These are phyloP conservation scores for Parus major DNA, from an alignment of 2,113 vertebrate genomes.

Conservation along the genomic window DNA sequence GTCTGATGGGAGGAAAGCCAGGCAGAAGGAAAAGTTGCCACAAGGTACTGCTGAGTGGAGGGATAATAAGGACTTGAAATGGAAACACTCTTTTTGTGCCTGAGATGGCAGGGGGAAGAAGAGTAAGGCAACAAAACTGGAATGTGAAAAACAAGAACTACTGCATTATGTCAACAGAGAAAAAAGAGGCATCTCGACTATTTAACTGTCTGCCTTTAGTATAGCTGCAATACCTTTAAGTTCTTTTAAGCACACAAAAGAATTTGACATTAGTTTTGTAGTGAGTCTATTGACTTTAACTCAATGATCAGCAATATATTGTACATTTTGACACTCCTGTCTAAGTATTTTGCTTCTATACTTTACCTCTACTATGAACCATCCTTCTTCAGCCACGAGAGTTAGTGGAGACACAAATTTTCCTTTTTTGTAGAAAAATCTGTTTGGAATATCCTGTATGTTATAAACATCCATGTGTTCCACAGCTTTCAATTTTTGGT, in stretches of 20 bases:
- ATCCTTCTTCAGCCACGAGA: conserved; percentile 88
- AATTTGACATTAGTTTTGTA: not conserved
- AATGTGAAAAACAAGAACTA: not conserved
- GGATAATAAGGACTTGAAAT: not conserved
- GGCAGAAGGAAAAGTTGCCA: not conserved
- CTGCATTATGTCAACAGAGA: not conserved
- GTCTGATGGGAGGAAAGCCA: not conserved
- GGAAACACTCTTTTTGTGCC: not conserved
- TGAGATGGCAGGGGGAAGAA: not conserved
- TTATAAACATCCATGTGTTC: conserved; percentile 84
- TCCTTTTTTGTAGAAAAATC: conserved; percentile 88
- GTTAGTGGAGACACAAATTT: conserved; percentile 90
- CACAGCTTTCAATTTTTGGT: conserved; percentile 75
- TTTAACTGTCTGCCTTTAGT: not conserved
- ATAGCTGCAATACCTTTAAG: not conserved
- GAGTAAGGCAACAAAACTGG: not conserved
- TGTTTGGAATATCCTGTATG: conserved; percentile 81
- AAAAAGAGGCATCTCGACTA: not conserved
- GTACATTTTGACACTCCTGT: not conserved
- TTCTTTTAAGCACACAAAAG: not conserved
- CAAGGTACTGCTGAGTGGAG: not conserved
- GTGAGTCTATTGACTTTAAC: not conserved
- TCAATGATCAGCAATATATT: not conserved
- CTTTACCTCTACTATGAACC: conserved; percentile 91
- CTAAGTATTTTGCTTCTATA: not conserved